Conservation (phyloP, 2,113 vertebrate genomes). For the Lipophrys pholis region DNA sequence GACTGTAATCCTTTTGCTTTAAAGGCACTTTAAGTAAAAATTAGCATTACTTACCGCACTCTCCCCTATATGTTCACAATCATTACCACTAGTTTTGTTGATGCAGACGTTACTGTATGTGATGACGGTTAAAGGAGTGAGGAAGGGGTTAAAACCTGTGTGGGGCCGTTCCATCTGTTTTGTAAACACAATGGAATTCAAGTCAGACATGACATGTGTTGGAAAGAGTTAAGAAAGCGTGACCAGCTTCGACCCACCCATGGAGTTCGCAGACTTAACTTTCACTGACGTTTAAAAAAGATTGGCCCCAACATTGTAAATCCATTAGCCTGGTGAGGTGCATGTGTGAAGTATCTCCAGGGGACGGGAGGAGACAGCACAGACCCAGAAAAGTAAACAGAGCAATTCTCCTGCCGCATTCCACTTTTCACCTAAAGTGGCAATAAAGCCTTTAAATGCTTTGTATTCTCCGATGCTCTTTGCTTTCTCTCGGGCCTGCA, state of each 20-base stretch:
- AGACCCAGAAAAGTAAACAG: conserved; percentile 26
- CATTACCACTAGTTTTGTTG: too few relatives aligned
- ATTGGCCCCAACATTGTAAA: not conserved
- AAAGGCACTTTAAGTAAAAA: too few relatives aligned
- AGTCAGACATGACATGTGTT: not conserved
- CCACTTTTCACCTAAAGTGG: conserved; percentile 28
- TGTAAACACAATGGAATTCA: not conserved
- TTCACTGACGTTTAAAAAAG: not conserved
- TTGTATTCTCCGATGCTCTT: conserved; percentile 38
- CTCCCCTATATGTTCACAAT: too few relatives aligned
- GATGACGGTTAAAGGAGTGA: not conserved
- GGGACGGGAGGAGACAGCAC: not conserved
- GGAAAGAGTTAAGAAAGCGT: not conserved
- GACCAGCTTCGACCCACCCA: not conserved
- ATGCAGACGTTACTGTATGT: too few relatives aligned
- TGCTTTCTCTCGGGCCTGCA: conserved; percentile 34
- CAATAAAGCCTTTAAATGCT: conserved; percentile 53
- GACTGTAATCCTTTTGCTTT: too few relatives aligned
- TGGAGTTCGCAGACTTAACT: not conserved
- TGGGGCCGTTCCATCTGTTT: not conserved
- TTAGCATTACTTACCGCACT: too few relatives aligned
- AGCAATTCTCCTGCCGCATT: conserved; percentile 24
- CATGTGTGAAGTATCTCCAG: conserved; percentile 2
- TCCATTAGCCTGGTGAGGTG: not conserved
- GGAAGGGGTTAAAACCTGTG: not conserved